Evolutionary conservation across 1,140 invertebrate genomes (phyloP).

Genomic region (Drosophila oshimai): DNA sequence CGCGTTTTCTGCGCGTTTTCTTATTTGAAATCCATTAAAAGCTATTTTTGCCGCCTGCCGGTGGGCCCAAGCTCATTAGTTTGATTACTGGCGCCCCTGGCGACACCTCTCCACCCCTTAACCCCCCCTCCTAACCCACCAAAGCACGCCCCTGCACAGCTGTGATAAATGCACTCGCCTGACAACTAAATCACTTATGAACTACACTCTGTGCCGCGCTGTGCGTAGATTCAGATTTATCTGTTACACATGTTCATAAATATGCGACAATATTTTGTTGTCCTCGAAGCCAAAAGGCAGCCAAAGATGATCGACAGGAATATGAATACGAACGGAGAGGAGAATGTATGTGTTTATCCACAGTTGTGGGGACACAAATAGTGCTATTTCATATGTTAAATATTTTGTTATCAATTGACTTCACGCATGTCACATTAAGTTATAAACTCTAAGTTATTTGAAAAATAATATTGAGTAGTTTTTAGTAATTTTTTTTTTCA

Average conservation of each 20-base stretch:
- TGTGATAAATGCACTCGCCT: conserved; percentile 77
- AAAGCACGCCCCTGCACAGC: conserved; percentile 28
- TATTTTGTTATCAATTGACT: no score
- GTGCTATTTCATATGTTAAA: not conserved
- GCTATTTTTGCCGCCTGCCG: conserved; percentile 65
- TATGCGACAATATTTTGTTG: conserved; percentile 78
- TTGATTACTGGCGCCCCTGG: conserved; percentile 71
- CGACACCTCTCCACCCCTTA: not conserved
- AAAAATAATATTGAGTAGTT: not conserved
- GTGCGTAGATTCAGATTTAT: conserved; percentile 68
- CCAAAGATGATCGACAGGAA: conserved; percentile 44
- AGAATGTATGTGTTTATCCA: not conserved
- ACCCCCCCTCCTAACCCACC: not conserved
- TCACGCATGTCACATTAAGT: no score
- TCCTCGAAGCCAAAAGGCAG: conserved; percentile 30
- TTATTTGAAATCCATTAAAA: conserved; percentile 77
- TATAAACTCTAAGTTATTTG: not conserved
- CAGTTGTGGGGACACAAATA: not conserved
- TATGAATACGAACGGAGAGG: not conserved
- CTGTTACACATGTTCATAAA: conserved; percentile 80
- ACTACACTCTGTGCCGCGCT: conserved; percentile 5
- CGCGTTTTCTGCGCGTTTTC: conserved; percentile 13
- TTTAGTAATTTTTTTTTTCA: no score
- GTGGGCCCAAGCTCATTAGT: conserved; percentile 65
- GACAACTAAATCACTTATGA: conserved; percentile 78